These are phyloP conservation scores for Drosophila aldrichi DNA, from an alignment of 2,888 invertebrate genomes.

Conservation along the genomic window DNA sequence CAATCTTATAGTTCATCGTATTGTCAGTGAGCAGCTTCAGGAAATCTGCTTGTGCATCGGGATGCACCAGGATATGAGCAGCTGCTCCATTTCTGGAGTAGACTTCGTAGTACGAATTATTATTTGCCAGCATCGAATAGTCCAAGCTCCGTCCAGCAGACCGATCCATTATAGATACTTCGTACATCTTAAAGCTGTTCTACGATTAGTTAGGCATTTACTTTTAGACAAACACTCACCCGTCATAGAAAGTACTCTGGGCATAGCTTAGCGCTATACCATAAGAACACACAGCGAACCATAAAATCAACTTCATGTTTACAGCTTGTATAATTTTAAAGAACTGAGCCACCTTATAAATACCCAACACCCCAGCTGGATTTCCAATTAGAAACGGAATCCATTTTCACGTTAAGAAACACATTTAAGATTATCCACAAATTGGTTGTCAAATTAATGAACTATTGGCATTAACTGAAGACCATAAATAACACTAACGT, in stretches of 20 bases:
- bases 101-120: constrained; percentile 62
- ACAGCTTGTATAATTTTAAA: constrained; percentile 22
- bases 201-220: not conserved
- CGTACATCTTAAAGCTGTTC: constrained; percentile 75
- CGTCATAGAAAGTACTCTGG: constrained; percentile 47
- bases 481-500: not conserved
- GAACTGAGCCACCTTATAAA: constrained; percentile 19
- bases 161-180: constrained; percentile 39
- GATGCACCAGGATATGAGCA: constrained; percentile 69
- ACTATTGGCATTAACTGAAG: not conserved
- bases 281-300: constrained; percentile 18
- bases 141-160: constrained; percentile 17
- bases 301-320: constrained; percentile 47
- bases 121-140: constrained; percentile 48
- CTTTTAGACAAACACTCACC: constrained; percentile 33
- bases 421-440: constrained; percentile 36
- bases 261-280: constrained; percentile 17
- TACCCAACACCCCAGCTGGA: not conserved
- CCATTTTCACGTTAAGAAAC: not conserved
- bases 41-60: constrained; percentile 65
- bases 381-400: constrained; percentile 36
- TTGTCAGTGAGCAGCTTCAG: constrained; percentile 41
- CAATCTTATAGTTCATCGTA: constrained; percentile 41
- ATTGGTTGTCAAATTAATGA: constrained; percentile 38
- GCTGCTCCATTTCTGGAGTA: constrained; percentile 29